phyloP scores from a whole-genome alignment of 1,140 invertebrate species.

The Panagrolaimus sp. region DNA sequence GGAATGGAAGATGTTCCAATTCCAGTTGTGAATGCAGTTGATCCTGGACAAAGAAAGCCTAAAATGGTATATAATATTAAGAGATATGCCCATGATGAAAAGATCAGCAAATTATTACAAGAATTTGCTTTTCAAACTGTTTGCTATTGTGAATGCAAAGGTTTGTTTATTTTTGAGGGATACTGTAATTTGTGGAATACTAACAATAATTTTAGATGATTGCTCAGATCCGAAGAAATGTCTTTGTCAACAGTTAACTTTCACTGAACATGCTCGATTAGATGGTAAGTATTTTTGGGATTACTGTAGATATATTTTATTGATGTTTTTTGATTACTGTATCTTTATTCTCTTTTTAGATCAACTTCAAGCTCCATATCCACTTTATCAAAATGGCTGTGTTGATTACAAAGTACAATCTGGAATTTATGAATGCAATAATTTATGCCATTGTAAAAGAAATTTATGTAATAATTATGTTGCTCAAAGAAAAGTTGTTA shows the following conservation, averaged over 20 bases:
- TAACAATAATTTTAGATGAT: slow-evolving; percentile 23
- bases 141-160: slow-evolving; percentile 27
- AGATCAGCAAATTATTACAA: background rate
- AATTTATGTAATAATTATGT: slow-evolving; percentile 31
- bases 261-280: slow-evolving; percentile 26
- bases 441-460: slow-evolving; percentile 28
- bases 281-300: background rate
- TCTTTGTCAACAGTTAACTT: slow-evolving; percentile 34
- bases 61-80: slow-evolving; percentile 10
- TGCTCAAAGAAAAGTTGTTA: slow-evolving; percentile 30
- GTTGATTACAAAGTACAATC: slow-evolving; percentile 30
- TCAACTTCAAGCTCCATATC: slow-evolving; percentile 24
- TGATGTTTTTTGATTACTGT: too few species aligned
- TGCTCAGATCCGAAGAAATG: slow-evolving; percentile 30
- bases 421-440: slow-evolving; percentile 36
- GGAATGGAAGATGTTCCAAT: slow-evolving; percentile 11
- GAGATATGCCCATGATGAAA: background rate
- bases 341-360: background rate
- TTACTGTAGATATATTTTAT: too few species aligned
- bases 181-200: background rate
- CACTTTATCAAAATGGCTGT: slow-evolving; percentile 26
- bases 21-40: slow-evolving; percentile 8
- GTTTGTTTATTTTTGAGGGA: background rate
- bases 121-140: background rate
- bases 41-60: background rate